Conservation (phyloP, 1,140 invertebrate species). For the Drosophila erecta region DNA sequence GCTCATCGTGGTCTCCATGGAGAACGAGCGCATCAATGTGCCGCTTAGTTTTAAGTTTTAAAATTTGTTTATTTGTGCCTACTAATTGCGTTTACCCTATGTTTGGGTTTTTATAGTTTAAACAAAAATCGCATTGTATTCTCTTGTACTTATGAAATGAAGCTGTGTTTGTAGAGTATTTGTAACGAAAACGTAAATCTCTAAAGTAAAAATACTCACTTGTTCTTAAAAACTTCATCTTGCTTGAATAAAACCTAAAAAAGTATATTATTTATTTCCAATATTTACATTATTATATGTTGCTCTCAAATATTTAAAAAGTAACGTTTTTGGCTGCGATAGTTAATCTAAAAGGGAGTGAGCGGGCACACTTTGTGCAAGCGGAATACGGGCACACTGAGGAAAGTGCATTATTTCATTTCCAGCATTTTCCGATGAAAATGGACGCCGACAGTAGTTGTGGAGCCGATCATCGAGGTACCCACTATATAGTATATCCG, state of each 20-base stretch:
- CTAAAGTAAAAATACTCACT: too few species aligned
- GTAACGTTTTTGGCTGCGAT: not conserved
- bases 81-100: slow-evolving; percentile 1
- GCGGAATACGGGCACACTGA: too few species aligned
- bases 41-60: slow-evolving; percentile 65
- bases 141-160: not conserved
- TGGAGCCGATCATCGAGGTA: slow-evolving; percentile 42
- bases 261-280: not conserved
- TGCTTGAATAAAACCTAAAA: not conserved
- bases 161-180: not conserved
- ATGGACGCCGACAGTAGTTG: slow-evolving; percentile 69
- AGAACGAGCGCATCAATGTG: slow-evolving; percentile 73
- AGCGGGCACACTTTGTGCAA: not conserved
- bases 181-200: not conserved
- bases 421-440: slow-evolving; percentile 4
- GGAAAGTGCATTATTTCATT: slow-evolving; percentile 1
- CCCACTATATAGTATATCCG: slow-evolving; percentile 37
- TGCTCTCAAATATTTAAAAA: too few species aligned
- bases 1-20: slow-evolving; percentile 64
- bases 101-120: slow-evolving; percentile 5
- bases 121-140: slow-evolving; percentile 7
- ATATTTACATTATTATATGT: too few species aligned
- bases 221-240: too few species aligned
- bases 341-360: not conserved
- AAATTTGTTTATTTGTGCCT: slow-evolving; percentile 20